A percentile compares a stretch with the other conserved stretches of the same genome.
Conservation (phyloP, 2,888 invertebrate species). For the Sthenelais limicola region DNA sequence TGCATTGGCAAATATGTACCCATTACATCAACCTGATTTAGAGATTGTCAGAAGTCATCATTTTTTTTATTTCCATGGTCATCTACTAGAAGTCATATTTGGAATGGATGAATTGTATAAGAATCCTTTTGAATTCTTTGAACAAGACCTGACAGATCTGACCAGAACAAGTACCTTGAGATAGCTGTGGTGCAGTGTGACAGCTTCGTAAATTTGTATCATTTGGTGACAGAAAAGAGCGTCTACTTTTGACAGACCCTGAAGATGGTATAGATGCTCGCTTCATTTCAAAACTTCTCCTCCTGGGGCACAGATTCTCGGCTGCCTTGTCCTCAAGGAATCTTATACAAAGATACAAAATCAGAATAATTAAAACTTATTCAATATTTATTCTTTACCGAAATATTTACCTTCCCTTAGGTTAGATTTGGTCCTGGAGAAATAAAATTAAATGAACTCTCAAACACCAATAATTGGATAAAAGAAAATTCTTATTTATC, state of each 20-base stretch:
- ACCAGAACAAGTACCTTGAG: slow-evolving; percentile 23
- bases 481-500: no score
- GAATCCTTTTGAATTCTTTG: no score
- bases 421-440: no score
- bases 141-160: slow-evolving; percentile 12
- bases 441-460: no score
- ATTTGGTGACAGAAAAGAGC: slow-evolving; percentile 10
- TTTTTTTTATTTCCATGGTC: background rate
- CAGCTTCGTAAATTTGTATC: slow-evolving; percentile 21
- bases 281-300: slow-evolving; percentile 41
- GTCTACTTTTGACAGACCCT: background rate
- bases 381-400: no score
- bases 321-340: slow-evolving; percentile 27
- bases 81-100: no score
- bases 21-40: background rate
- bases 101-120: no score
- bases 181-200: slow-evolving; percentile 31
- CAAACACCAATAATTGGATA: no score
- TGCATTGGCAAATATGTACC: background rate
- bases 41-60: background rate
- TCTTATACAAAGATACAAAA: background rate
- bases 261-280: slow-evolving; percentile 1
- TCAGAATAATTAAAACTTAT: no score
- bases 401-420: no score
- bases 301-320: background rate